Evolutionary conservation across 2,113 vertebrate species (phyloP), one percentile per base, ranked within the genome.

Genomic region (Alouatta palliata): DNA sequence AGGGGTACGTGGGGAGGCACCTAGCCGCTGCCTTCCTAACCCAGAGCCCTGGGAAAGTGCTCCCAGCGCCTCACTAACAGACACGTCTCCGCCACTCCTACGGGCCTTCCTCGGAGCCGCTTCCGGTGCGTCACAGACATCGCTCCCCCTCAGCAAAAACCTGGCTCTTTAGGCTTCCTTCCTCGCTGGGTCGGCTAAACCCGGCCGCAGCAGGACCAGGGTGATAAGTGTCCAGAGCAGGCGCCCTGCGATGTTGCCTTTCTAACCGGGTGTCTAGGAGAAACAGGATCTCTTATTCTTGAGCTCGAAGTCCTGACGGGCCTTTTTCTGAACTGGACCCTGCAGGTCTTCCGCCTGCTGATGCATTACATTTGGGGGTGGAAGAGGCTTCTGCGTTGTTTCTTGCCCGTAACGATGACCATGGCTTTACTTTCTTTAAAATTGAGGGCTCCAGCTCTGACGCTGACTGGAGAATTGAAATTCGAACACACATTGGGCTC

Each of bases 41-140:
- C 6, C 66, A 13, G 19, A 40, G 27, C 23, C 21, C 71, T 0
- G 11, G 1, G 30, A 3, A n/a, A 21, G n/a, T 1, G 54, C 20
- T 5, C 58, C 14, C 43, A 2, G 75, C 5, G 10, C 2, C 19
- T 35, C 68, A 2, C 12, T 0, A 8, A 52, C 0, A 0, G 66
- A 95, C 96, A 97, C 95, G 96, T 98, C 81, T 58, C 75, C 5
- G 11, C 43, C 6, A 19, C 73, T 35, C n/a, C 71, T 12, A 2
- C 17, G 0, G 45, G 12, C 32, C 77, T 43, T 20, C 58, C 87
- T 1, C 21, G 0, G 25, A 0, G 0, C 88, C 40, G 30, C 84
- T 98, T 98, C 98, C 97, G 94, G 97, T 61, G 89, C 86, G 84
- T 70, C 11, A 40, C 90, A 3, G 8, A 37, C 92, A 54, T 20